phyloP scores from a whole-genome alignment of 1,140 invertebrate genomes.

The Drosophila yakuba region DNA sequence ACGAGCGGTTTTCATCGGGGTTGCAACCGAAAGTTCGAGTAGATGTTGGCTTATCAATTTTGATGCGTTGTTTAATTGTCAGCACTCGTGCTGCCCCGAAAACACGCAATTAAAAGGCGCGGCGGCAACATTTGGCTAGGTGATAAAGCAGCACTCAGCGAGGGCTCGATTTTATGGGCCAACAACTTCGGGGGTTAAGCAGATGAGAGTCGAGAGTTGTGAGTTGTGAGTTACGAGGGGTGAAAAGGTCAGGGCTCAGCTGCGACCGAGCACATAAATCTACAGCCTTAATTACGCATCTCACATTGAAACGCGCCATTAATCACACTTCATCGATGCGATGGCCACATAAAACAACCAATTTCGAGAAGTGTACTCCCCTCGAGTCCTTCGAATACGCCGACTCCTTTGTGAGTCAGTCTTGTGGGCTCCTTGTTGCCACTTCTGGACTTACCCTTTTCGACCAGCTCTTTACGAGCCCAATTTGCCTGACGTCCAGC shows the following conservation, averaged over 20 bases:
- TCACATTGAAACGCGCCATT: conserved; percentile 75
- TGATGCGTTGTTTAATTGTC: conserved; percentile 74
- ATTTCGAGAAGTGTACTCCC: conserved; percentile 45
- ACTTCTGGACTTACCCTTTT: conserved; percentile 33
- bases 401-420: background rate
- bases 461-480: conserved; percentile 55
- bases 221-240: conserved; percentile 2
- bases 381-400: background rate
- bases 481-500: conserved; percentile 47
- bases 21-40: background rate
- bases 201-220: background rate
- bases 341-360: conserved; percentile 69
- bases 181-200: background rate
- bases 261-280: conserved; percentile 64
- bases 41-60: conserved; percentile 66
- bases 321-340: conserved; percentile 80
- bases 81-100: conserved; percentile 47
- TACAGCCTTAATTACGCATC: conserved; percentile 73
- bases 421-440: background rate
- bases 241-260: conserved; percentile 49
- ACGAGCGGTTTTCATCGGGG: conserved; percentile 11
- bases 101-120: conserved; percentile 74
- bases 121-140: conserved; percentile 58
- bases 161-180: conserved; percentile 42
- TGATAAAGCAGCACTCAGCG: conserved; percentile 49